Evolutionary conservation across 2,797 vertebrate genomes (phyloP).

Genomic region (Apodemus agrarius): DNA sequence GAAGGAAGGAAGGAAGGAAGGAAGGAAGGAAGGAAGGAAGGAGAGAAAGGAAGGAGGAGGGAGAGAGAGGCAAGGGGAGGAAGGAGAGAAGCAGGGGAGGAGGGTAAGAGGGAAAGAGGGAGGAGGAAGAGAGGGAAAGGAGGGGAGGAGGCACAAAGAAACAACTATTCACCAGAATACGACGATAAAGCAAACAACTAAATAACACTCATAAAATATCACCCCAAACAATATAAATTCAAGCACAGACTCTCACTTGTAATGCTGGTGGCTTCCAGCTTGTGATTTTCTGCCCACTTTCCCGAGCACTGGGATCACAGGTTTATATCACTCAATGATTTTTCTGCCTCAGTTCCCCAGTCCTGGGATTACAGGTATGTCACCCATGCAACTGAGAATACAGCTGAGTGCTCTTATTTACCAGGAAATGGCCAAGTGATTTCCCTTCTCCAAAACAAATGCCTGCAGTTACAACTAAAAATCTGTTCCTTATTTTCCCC

Average conservation of each 20-base stretch:
- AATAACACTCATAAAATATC: background rate
- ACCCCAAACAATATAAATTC: background rate
- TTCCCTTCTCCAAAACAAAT: background rate
- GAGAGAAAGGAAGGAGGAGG: too few species aligned
- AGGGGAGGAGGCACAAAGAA: too few species aligned
- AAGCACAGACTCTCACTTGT: background rate
- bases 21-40: too few species aligned
- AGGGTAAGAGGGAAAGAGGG: too few species aligned
- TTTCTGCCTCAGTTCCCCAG: background rate
- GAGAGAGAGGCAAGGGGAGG: too few species aligned
- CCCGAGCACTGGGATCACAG: background rate
- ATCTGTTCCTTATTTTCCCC: background rate
- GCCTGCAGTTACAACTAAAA: background rate
- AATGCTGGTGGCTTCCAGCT: background rate
- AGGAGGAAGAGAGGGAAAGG: too few species aligned
- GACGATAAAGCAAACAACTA: conserved; percentile 1
- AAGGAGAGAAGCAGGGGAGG: too few species aligned
- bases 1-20: background rate
- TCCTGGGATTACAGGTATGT: background rate
- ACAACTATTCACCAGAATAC: background rate
- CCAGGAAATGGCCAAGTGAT: background rate
- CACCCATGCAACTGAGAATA: background rate
- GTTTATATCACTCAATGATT: background rate
- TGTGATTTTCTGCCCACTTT: background rate
- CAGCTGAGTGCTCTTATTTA: background rate